Evolutionary conservation across 2,113 vertebrate species (phyloP).

Genomic region (Natator depressus): DNA sequence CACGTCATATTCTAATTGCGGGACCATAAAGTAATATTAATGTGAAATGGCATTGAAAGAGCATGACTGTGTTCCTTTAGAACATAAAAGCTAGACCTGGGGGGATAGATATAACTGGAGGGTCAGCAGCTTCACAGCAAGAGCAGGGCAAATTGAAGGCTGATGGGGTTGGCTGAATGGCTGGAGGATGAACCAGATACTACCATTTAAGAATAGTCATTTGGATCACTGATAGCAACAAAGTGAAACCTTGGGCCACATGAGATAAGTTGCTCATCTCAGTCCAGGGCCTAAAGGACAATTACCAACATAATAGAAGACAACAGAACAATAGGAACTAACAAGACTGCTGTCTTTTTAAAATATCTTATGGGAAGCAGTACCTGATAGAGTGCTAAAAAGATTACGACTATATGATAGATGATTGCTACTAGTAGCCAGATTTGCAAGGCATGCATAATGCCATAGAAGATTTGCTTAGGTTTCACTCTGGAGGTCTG

Average conservation of each 20-base stretch:
- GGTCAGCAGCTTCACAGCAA: not conserved
- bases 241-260: not conserved
- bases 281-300: not conserved
- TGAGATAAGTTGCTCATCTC: too few species aligned
- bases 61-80: not conserved
- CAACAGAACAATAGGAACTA: rapidly evolving
- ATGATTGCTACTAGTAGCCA: constrained; percentile 37
- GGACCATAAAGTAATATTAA: not conserved
- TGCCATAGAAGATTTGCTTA: not conserved
- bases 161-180: not conserved
- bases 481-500: not conserved
- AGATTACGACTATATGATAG: constrained; percentile 46
- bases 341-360: not conserved
- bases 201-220: not conserved
- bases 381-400: constrained; percentile 1
- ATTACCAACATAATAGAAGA: not conserved
- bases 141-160: not conserved
- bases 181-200: not conserved
- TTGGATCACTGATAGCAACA: not conserved
- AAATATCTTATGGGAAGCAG: not conserved
- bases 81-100: not conserved
- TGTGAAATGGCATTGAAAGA: not conserved
- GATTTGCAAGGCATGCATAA: not conserved
- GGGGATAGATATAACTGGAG: not conserved
- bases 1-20: not conserved